Evolutionary conservation across 2,113 vertebrate species (phyloP).

Genomic region (Furnarius figulus): DNA sequence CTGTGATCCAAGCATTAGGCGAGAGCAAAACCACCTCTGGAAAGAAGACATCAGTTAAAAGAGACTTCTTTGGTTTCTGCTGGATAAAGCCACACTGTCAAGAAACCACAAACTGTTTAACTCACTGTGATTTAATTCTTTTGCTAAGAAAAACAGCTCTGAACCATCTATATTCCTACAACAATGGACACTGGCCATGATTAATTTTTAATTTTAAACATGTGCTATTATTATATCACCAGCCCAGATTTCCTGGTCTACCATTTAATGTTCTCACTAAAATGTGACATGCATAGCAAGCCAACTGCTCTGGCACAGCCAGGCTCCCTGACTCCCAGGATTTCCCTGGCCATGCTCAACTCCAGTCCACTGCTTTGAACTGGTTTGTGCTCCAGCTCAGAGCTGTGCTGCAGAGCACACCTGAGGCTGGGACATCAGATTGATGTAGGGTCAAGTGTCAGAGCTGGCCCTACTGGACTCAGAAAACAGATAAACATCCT

Average conservation of each 20-base stretch:
- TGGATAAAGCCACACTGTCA: neutral
- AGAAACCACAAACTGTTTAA: neutral
- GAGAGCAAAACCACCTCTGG: neutral
- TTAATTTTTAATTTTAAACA: neutral
- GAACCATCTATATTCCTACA: neutral
- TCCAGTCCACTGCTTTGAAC: neutral
- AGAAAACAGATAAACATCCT: neutral
- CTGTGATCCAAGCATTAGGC: neutral
- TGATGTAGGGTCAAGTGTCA: neutral
- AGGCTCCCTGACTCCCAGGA: neutral
- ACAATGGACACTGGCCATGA: neutral
- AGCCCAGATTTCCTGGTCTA: neutral
- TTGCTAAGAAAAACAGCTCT: neutral
- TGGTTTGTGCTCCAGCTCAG: neutral
- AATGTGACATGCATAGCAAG: neutral
- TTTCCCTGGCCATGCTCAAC: neutral
- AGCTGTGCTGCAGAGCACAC: neutral
- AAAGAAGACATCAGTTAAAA: neutral
- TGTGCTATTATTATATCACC: neutral
- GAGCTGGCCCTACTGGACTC: neutral
- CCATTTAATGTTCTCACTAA: neutral
- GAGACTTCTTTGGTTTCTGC: neutral
- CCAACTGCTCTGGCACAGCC: neutral
- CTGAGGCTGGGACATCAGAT: neutral
- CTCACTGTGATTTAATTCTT: neutral